These are phyloP conservation scores for Microctenopoma steveboyesi DNA, from an alignment of 2,797 vertebrate species.

Conservation along the genomic window DNA sequence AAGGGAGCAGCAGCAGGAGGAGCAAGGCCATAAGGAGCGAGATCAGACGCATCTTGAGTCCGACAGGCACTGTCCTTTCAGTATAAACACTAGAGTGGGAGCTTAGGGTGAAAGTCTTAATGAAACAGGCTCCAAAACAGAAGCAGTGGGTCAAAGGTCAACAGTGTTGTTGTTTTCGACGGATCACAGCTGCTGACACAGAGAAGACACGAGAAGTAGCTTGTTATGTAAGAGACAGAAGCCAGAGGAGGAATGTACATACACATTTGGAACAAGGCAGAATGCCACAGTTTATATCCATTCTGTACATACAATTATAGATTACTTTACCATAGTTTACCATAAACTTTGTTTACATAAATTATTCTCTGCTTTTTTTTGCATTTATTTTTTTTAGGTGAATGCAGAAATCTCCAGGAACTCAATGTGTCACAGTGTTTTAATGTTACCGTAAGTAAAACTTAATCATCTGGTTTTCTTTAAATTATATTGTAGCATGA, in stretches of 20 bases:
- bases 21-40: constrained; percentile 77
- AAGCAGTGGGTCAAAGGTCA: constrained; percentile 46
- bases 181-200: constrained; percentile 44
- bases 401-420: constrained; percentile 88
- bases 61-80: constrained; percentile 37
- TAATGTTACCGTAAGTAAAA: constrained; percentile 84
- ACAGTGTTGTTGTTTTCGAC: constrained; percentile 39
- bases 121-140: constrained; percentile 38
- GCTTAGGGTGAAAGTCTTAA: constrained; percentile 43
- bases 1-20: constrained; percentile 84
- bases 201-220: constrained; percentile 18
- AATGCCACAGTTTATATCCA: background rate
- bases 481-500: background rate
- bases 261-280: constrained; percentile 22
- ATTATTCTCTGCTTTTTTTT: constrained; percentile 3
- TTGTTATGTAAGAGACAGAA: constrained; percentile 41
- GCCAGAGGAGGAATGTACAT: constrained; percentile 34
- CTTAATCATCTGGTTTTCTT: background rate
- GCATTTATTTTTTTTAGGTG: constrained; percentile 72
- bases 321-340: background rate
- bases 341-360: background rate
- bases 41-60: constrained; percentile 62
- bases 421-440: constrained; percentile 87
- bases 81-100: constrained; percentile 57
- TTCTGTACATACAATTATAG: background rate